phyloP scores from a whole-genome alignment of 2,888 invertebrate species.

The Melolontha melolontha region DNA sequence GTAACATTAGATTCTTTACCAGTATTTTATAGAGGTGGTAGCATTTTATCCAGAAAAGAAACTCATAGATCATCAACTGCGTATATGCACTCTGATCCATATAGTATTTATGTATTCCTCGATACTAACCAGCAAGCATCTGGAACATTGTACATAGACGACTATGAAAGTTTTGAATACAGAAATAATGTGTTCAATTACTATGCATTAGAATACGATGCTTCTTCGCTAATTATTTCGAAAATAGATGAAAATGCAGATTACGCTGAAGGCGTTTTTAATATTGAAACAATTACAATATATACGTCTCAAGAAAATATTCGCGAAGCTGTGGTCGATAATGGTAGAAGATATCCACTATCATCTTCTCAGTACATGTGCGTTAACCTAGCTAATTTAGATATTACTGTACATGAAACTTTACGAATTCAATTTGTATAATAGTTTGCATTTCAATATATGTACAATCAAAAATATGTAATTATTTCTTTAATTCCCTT shows the following conservation, averaged over 20 bases:
- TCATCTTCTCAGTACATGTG: background rate
- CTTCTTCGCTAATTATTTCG: background rate
- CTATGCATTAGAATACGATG: conserved; percentile 13
- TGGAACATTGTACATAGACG: conserved; percentile 88
- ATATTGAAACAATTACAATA: background rate
- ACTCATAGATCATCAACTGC: conserved; percentile 49
- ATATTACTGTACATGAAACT: background rate
- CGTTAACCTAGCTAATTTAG: background rate
- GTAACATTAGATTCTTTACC: conserved; percentile 47
- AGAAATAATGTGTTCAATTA: conserved; percentile 59
- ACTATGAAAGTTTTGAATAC: conserved; percentile 68
- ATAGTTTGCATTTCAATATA: background rate
- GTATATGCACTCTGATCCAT: conserved; percentile 52
- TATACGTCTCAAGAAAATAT: background rate
- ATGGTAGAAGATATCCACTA: background rate
- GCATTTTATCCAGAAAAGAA: conserved; percentile 54
- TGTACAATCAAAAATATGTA: too few relatives aligned
- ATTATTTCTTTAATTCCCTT: too few relatives aligned
- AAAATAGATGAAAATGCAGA: conserved; percentile 17
- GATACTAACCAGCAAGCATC: conserved; percentile 71
- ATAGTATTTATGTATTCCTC: conserved; percentile 51
- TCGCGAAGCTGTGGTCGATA: background rate
- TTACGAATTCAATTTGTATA: conserved; percentile 5
- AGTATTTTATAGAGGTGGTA: conserved; percentile 56
- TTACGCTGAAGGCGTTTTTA: conserved; percentile 1